Evolutionary conservation across 1,140 invertebrate genomes (phyloP).

Genomic region (Saxidomus purpurata): DNA sequence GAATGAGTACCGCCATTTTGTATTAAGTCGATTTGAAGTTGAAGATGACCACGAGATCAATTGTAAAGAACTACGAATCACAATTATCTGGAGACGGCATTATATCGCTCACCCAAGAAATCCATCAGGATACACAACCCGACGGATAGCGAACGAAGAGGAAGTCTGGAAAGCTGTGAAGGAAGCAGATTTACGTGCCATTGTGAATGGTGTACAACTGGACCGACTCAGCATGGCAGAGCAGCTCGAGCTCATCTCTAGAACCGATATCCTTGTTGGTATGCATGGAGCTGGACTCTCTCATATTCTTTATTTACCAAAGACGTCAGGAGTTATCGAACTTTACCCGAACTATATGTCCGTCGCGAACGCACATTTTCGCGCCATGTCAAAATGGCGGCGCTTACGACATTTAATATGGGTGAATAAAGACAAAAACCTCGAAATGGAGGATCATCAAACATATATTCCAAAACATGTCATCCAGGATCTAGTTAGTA

Average conservation of each 20-base stretch:
- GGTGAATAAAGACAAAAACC: constrained; percentile 70
- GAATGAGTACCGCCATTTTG: constrained; percentile 80
- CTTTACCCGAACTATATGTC: constrained; percentile 88
- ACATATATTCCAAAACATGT: constrained; percentile 35
- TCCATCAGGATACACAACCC: constrained; percentile 73
- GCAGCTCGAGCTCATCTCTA: constrained; percentile 85
- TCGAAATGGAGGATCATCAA: constrained; percentile 37
- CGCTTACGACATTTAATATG: constrained; percentile 77
- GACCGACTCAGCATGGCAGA: constrained; percentile 76
- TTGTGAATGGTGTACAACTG: constrained; percentile 75
- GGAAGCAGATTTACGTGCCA: constrained; percentile 30
- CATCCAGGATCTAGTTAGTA: background rate
- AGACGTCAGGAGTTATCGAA: constrained; percentile 98
- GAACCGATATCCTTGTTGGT: constrained; percentile 97
- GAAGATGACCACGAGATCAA: constrained; percentile 57
- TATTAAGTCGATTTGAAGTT: constrained; percentile 74
- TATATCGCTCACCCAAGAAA: constrained; percentile 84
- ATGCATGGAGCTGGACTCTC: constrained; percentile 98
- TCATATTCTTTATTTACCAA: constrained; percentile 96
- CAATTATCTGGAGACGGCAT: constrained; percentile 83
- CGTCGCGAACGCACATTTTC: constrained; percentile 58
- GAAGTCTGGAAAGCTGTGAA: constrained; percentile 72
- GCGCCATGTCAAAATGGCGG: constrained; percentile 79
- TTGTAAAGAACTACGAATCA: constrained; percentile 75
- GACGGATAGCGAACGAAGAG: constrained; percentile 81